Evolutionary conservation across 2,113 vertebrate genomes (phyloP).

Genomic region (Pachypanchax playfairii): DNA sequence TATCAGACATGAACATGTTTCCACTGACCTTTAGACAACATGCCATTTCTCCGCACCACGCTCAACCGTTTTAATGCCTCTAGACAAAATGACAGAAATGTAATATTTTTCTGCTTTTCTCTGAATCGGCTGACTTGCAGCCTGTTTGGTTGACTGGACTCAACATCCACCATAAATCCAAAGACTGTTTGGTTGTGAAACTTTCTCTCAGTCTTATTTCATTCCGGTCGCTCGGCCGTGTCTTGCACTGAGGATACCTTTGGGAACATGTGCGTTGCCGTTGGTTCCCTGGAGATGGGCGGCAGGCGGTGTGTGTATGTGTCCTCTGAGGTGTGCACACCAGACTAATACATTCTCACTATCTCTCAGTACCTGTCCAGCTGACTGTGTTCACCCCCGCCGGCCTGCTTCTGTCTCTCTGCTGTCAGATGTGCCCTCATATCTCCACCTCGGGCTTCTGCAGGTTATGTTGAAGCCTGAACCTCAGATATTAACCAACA

Average conservation of each 20-base stretch:
- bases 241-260: constrained; percentile 31
- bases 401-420: constrained; percentile 1
- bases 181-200: constrained; percentile 21
- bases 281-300: constrained; percentile 27
- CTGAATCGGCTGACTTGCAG: constrained; percentile 15
- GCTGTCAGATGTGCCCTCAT: neutral
- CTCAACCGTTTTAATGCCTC: neutral
- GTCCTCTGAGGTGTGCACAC: constrained; percentile 56
- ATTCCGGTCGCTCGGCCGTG: constrained; percentile 25
- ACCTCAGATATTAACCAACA: constrained; percentile 15
- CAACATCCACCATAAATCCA: constrained; percentile 17
- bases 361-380: constrained; percentile 49
- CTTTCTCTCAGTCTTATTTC: constrained; percentile 30
- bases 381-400: constrained; percentile 17
- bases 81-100: constrained; percentile 16
- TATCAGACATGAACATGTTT: neutral
- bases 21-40: constrained; percentile 23
- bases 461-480: constrained; percentile 33
- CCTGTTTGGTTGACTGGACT: constrained; percentile 7
- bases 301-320: neutral
- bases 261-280: constrained; percentile 30
- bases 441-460: constrained; percentile 14
- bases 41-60: neutral
- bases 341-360: constrained; percentile 55
- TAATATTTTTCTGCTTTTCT: constrained; percentile 4